These are phyloP conservation scores for Lerista edwardsae DNA, from an alignment of 2,797 vertebrate genomes.

Conservation along the genomic window DNA sequence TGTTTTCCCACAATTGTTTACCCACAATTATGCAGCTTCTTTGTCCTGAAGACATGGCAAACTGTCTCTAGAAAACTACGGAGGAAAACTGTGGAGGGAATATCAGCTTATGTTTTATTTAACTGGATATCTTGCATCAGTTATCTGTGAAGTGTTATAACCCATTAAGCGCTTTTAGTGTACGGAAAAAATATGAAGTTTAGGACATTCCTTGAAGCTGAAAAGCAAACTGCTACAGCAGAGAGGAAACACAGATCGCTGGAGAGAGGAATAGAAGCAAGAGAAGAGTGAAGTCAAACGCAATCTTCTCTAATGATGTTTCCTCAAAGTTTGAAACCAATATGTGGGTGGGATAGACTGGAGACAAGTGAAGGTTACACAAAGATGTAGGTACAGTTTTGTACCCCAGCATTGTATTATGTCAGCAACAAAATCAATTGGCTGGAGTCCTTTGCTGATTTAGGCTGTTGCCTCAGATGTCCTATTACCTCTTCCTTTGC, in stretches of 20 bases:
- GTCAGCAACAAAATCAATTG: neutral
- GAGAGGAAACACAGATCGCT: neutral
- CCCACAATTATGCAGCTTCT: neutral
- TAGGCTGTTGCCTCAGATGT: neutral
- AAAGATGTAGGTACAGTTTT: neutral
- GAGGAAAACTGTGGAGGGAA: too few relatives aligned
- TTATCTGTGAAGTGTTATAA: neutral
- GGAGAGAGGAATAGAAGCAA: too few relatives aligned
- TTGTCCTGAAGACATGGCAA: neutral
- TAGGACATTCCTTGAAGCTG: neutral
- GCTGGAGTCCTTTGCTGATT: neutral
- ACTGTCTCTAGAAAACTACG: neutral
- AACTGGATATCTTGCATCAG: neutral
- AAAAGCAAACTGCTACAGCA: neutral
- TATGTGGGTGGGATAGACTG: neutral
- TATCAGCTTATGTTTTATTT: neutral
- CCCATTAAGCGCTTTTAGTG: neutral
- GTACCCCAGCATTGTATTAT: neutral
- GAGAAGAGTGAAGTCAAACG: neutral
- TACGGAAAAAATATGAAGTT: neutral
- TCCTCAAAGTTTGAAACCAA: neutral
- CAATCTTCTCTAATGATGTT: neutral
- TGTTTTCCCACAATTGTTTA: neutral
- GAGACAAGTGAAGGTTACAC: neutral
- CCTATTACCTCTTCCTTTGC: constrained; percentile 94